Percentiles rank a stretch among this genome's conserved stretches.
phyloP scores from a whole-genome alignment of 2,113 vertebrate species.

The Tragelaphus strepsiceros region DNA sequence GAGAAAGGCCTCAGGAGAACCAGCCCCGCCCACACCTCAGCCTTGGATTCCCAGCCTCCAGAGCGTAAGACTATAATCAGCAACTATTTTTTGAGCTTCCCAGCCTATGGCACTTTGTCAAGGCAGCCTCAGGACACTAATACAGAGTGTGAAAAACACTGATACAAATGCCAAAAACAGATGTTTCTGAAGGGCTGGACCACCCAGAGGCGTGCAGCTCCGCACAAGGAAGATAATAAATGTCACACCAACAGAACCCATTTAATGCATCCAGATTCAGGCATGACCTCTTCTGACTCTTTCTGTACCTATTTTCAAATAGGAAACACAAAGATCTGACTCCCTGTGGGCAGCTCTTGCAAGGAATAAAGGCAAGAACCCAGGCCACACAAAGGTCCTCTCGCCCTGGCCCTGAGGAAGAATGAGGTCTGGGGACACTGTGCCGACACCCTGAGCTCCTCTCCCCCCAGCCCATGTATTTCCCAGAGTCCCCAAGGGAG shows the following conservation, averaged over 20 bases:
- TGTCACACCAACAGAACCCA: accelerated
- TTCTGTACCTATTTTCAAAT: neutral
- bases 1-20: neutral
- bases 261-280: neutral
- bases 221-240: neutral
- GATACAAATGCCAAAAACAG: neutral
- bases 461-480: accelerated
- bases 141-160: accelerated
- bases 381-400: no score
- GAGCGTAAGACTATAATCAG: neutral
- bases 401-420: accelerated
- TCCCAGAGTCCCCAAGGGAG: neutral
- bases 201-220: accelerated
- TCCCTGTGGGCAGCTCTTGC: neutral
- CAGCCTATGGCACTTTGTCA: neutral
- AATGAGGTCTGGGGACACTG: accelerated
- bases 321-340: neutral
- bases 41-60: neutral
- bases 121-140: neutral
- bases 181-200: neutral
- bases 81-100: neutral
- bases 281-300: neutral
- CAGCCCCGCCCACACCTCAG: neutral
- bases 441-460: neutral
- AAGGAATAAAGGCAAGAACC: neutral